Evolutionary conservation across 64 coral and sea anemone species (phyloP).

Genomic region (Porites lutea): DNA sequence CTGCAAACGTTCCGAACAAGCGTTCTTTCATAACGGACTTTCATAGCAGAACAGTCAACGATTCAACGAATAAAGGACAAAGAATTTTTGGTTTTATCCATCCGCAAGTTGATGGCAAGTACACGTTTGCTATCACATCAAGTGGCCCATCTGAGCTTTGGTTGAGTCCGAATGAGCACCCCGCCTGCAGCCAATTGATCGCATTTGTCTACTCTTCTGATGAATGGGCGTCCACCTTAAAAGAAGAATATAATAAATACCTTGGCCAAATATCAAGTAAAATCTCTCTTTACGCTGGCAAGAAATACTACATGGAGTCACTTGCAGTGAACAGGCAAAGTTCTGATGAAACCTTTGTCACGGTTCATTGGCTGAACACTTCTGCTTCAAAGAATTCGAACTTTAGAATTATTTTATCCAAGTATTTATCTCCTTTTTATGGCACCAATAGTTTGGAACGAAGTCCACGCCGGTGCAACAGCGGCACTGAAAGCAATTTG

Average conservation of each 20-base stretch:
- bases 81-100: slow-evolving; percentile 90
- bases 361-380: neutral
- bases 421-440: neutral
- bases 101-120: slow-evolving; percentile 68
- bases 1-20: slow-evolving; percentile 51
- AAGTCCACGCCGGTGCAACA: neutral
- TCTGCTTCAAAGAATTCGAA: neutral
- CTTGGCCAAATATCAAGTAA: slow-evolving; percentile 73
- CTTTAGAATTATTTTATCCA: neutral
- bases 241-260: slow-evolving; percentile 87
- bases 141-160: slow-evolving; percentile 90
- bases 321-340: neutral
- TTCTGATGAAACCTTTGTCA: neutral
- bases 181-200: slow-evolving; percentile 46
- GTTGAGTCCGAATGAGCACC: slow-evolving; percentile 80
- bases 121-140: slow-evolving; percentile 84
- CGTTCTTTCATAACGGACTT: slow-evolving; percentile 40
- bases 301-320: slow-evolving; percentile 86
- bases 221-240: slow-evolving; percentile 34
- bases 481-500: neutral
- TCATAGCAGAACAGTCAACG: slow-evolving; percentile 23
- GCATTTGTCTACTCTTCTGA: slow-evolving; percentile 76
- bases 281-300: slow-evolving; percentile 54
- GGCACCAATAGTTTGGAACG: neutral
- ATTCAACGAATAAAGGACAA: slow-evolving; percentile 67